Percentiles rank a stretch among this genome's conserved stretches.
These are phyloP conservation scores for Epsilonema sp. DNA, from an alignment of 2,888 invertebrate genomes.

Conservation along the genomic window DNA sequence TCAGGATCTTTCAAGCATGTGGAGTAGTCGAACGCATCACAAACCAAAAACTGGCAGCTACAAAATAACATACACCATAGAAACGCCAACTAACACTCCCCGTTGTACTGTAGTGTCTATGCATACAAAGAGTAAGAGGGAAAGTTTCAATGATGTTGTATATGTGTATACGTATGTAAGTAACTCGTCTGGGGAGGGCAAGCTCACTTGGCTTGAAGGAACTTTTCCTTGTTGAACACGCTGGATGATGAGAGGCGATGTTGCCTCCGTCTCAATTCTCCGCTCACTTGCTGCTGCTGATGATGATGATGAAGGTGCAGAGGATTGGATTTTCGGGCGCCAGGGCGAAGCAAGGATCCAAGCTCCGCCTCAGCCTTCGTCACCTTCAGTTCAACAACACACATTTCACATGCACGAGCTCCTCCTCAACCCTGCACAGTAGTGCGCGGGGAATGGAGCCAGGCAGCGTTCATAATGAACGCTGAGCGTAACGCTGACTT, in stretches of 20 bases:
- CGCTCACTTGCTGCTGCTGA: constrained; percentile 10
- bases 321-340: constrained; percentile 52
- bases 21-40: constrained; percentile 54
- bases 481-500: too few species aligned
- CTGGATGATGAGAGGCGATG: too few species aligned
- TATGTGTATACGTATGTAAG: too few species aligned
- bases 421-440: too few species aligned
- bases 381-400: not conserved
- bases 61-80: too few species aligned
- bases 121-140: too few species aligned
- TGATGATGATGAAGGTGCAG: constrained; percentile 30
- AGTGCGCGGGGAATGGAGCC: too few species aligned
- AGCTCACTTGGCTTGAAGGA: constrained; percentile 71
- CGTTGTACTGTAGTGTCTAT: too few species aligned
- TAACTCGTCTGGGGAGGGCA: constrained; percentile 5
- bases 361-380: constrained; percentile 46
- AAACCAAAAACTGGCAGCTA: constrained; percentile 83
- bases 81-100: too few species aligned
- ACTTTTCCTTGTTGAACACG: constrained; percentile 73
- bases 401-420: too few species aligned
- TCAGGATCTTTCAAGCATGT: constrained; percentile 63
- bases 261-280: not conserved
- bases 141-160: too few species aligned
- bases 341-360: constrained; percentile 59
- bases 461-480: too few species aligned